Evolutionary conservation across 2,113 vertebrate genomes (phyloP), one percentile per base, ranked within the genome.

Genomic region (Phoenicopterus ruber): DNA sequence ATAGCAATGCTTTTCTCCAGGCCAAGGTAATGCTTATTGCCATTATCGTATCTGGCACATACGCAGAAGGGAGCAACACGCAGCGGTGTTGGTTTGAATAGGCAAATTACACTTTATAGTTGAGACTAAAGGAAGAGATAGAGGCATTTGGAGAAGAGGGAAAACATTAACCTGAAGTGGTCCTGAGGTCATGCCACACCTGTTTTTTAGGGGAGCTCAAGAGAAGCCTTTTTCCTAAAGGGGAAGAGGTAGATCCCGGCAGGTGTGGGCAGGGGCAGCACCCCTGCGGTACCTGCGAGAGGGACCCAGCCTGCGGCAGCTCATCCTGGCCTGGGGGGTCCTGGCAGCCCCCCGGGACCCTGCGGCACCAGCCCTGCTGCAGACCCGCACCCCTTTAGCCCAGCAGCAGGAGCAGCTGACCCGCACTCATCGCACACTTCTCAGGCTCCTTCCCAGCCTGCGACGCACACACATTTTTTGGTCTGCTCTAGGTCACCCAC

Each of bases 401-500:
- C 3, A 5, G 74, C 8, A 21, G 59, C 70, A 69, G 31, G 18
- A 36, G 34, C 50, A 81, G n/a, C 40, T 2, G 14, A 9, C 76
- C 44, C 24, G 11, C 86, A n/a, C 19, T 86, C 88, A 58, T 92
- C 36, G 9, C 49, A 46, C 7, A 0, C 17, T 61, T 74, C 77
- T 32, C 77, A 58, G 90, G 59, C 76, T 83, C 55, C 49, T 24
- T 85, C 81, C 32, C 57, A 59, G 72, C 65, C 69, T 29, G 42
- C 1, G 1, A 69, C 7, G 5, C 55, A 50, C 36, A 83, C 7
- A 2, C 7, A 2, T 69, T 97, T 96, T 57, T 57, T 36, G 13
- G 77, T 72, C 95, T 94, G 79, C 94, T 94, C 69, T 86, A 63
- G 82, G 94, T 93, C 94, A 88, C 65, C 82, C 87, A 63, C 46